Base-by-base conservation (phyloP, 2,888 invertebrate species). In the Diadromus collaris region DNA sequence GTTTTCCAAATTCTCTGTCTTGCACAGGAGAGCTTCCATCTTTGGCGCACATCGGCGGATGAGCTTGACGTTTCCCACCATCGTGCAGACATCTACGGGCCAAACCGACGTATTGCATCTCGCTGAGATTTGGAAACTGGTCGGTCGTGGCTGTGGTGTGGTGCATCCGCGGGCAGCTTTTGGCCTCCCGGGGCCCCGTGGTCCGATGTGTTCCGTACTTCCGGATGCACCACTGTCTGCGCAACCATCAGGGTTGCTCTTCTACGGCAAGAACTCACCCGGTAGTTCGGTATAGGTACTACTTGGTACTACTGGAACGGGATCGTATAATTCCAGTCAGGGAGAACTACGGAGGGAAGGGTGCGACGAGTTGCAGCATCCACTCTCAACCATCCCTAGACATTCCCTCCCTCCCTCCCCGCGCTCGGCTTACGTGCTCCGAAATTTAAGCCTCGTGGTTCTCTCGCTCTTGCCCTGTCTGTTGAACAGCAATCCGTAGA, bases 111-210 rank as follows among this genome's bases (percentile, higher is more conserved):
- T 85, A 85, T 85, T 84, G 84, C 86, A 84, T 88, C 84, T 86
- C 83, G 85, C 86, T 70, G 87, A 88, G 89, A 89, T 89, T 89
- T 88, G 85, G 81, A 85, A 88, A 87, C 85, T 86, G 83, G 71
- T 80, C 74, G 80, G 64, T 77, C 70, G 64, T 70, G 54, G 70
- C 68, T 69, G 82, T 83, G 82, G 82, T 83, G 84, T 83, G 84
- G 79, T 85, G 87, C 86, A 86, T 83, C 82, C 79, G 76, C 65
- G 73, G 67, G 69, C 63, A 54, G 44, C 56, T 64, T 65, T 51
- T 65, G 41, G 74, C 83, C 83, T 83, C 58, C 80, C 83, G 82
- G 87, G 86, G 83, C 82, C 81, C 56, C 58, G 82, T 83, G 83
- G 84, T 85, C 86, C 83, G 82, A 85, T 74, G 74, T 63, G 41